A percentile compares a stretch with the other conserved stretches of the same genome.
Conservation (phyloP, 2,113 vertebrate genomes). For the Cavia aperea region DNA sequence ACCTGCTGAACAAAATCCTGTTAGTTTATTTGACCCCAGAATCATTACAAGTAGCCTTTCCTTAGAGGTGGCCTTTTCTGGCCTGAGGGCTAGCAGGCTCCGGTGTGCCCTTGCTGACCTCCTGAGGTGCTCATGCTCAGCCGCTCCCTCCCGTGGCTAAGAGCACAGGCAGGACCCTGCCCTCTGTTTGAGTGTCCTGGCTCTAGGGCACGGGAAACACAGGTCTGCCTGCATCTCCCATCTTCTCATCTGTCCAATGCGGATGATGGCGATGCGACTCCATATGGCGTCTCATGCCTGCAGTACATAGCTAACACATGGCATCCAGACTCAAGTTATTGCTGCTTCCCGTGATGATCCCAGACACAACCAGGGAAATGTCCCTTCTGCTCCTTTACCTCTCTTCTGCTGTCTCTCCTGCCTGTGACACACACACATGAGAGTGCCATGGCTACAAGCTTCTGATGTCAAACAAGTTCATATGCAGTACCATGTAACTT, state of each 20-base stretch:
- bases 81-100: too few relatives aligned
- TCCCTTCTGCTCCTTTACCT: background rate
- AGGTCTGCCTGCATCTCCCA: background rate
- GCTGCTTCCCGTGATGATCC: background rate
- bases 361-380: background rate
- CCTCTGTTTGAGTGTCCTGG: background rate
- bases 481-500: background rate
- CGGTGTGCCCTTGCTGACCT: too few relatives aligned
- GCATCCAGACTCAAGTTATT: background rate
- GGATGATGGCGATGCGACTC: background rate
- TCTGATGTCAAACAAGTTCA: background rate
- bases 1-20: background rate
- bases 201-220: rapidly evolving
- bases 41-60: background rate
- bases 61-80: background rate
- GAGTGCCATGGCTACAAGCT: background rate
- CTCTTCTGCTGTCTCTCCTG: background rate
- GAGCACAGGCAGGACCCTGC: background rate
- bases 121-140: background rate
- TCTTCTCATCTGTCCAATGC: background rate
- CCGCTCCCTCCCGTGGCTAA: background rate
- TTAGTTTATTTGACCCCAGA: background rate
- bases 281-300: rapidly evolving
- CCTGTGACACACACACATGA: background rate
- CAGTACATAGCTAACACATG: background rate